phyloP scores from a whole-genome alignment of 2,797 vertebrate species.

The Natrix natrix region DNA sequence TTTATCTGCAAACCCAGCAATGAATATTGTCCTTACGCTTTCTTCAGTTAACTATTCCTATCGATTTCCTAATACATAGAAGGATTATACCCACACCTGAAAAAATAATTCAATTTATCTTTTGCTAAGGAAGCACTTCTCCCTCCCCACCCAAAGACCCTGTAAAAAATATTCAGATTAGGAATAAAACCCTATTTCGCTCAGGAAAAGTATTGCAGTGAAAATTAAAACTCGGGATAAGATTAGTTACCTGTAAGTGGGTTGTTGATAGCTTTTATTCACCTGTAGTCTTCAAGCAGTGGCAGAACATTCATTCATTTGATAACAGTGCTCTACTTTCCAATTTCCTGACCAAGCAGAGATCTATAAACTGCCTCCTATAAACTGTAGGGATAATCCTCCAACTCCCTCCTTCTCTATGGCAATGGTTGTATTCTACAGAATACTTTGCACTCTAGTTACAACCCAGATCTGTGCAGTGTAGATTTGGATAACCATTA shows the following conservation, averaged over 20 bases:
- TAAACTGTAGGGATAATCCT: neutral
- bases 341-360: neutral
- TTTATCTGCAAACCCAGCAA: too few species aligned
- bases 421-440: neutral
- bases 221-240: neutral
- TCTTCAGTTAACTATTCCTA: neutral
- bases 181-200: neutral
- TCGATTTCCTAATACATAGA: neutral
- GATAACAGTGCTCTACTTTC: neutral
- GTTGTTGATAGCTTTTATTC: neutral
- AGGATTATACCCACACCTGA: neutral
- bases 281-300: neutral
- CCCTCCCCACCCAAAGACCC: neutral
- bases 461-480: neutral
- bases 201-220: neutral
- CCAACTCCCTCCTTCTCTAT: neutral
- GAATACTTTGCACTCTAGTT: neutral
- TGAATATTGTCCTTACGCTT: neutral
- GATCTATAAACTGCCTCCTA: neutral
- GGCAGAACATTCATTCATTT: neutral
- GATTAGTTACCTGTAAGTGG: neutral
- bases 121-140: neutral
- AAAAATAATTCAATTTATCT: neutral
- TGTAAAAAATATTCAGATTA: neutral
- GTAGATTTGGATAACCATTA: neutral